These are phyloP conservation scores for Drosophila lacicola DNA, from an alignment of 2,888 invertebrate genomes.

Conservation along the genomic window DNA sequence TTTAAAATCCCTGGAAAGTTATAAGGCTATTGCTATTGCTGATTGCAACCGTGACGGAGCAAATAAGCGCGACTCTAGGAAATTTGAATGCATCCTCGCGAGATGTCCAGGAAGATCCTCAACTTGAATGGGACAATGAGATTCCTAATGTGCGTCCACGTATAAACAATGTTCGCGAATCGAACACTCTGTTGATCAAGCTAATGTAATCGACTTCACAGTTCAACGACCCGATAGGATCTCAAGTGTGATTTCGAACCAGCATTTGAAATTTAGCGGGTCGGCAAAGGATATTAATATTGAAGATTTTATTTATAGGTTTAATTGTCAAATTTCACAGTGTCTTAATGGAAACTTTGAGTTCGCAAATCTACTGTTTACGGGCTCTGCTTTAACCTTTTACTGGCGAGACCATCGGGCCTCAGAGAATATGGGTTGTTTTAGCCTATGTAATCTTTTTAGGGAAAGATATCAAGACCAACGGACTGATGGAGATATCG, in stretches of 20 bases:
- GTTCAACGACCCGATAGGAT: too few species aligned
- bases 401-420: too few species aligned
- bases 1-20: neutral
- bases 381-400: too few species aligned
- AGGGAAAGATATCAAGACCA: neutral
- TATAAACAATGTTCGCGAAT: neutral
- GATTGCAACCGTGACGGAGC: neutral
- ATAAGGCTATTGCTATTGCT: too few species aligned
- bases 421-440: too few species aligned
- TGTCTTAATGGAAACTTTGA: neutral
- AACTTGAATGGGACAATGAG: conserved; percentile 2
- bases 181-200: too few species aligned
- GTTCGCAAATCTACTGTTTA: neutral
- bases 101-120: neutral
- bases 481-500: neutral
- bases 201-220: too few species aligned
- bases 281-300: neutral
- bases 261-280: neutral
- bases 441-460: too few species aligned
- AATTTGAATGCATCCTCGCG: neutral
- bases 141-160: neutral
- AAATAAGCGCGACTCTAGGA: neutral
- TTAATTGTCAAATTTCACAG: neutral
- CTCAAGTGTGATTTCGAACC: too few species aligned
- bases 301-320: neutral